Conservation (phyloP, 2,113 vertebrate genomes). For the Nesospiza acunhae region DNA sequence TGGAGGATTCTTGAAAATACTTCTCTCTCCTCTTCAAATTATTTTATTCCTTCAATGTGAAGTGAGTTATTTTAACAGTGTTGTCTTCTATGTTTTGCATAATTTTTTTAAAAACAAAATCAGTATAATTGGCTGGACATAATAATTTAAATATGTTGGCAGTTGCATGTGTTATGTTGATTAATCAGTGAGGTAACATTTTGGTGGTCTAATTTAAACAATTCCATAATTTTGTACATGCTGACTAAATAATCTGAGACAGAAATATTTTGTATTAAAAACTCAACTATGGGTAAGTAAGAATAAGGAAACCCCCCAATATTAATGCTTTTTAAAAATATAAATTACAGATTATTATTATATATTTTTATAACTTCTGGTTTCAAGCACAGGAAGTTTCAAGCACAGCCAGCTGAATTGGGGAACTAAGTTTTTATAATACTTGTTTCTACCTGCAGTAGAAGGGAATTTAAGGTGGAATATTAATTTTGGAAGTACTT, state of each 20-base stretch:
- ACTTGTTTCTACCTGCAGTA: not conserved
- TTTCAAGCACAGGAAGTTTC: not conserved
- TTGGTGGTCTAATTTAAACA: not conserved
- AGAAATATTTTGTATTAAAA: not conserved
- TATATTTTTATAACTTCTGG: not conserved
- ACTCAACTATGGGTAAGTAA: not conserved
- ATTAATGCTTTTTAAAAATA: not conserved
- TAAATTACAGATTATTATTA: not conserved
- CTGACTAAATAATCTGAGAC: not conserved
- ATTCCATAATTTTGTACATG: not conserved
- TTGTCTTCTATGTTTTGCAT: not conserved
- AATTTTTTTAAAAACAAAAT: not conserved
- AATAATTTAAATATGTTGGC: not conserved
- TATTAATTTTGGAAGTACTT: not conserved
- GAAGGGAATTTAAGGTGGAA: not conserved
- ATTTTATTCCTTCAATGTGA: not conserved
- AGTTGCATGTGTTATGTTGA: not conserved
- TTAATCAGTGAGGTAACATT: not conserved
- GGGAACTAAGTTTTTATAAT: not conserved
- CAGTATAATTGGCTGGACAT: not conserved
- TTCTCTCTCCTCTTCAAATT: not conserved
- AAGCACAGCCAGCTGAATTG: not conserved
- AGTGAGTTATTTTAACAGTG: not conserved
- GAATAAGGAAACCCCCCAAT: not conserved
- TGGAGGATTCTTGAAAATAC: not conserved